These are phyloP conservation scores for Heliconius nattereri DNA, from an alignment of 1,140 invertebrate genomes.

Conservation along the genomic window DNA sequence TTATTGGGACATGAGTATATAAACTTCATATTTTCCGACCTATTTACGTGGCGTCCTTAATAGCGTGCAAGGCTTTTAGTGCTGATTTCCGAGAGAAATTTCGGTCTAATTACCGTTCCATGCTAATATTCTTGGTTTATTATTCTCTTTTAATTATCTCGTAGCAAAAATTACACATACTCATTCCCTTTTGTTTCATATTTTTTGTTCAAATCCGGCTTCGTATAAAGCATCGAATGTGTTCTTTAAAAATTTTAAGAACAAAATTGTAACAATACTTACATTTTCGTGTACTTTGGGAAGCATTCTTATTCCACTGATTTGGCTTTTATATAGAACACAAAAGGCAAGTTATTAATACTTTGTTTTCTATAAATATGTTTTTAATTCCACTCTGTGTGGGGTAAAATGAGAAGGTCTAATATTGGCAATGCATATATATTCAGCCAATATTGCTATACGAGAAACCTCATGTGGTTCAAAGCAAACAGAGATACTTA, in stretches of 20 bases:
- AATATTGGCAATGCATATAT: slow-evolving; percentile 5
- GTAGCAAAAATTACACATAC: slow-evolving; percentile 20
- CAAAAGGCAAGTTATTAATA: slow-evolving; percentile 24
- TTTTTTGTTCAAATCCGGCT: slow-evolving; percentile 31
- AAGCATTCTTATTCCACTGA: slow-evolving; percentile 6
- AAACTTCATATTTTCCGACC: slow-evolving; percentile 4
- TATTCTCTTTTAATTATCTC: slow-evolving; percentile 37
- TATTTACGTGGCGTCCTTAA: slow-evolving; percentile 24
- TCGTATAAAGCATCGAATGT: slow-evolving; percentile 15
- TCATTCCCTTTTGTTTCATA: slow-evolving; percentile 31
- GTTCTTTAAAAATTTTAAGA: slow-evolving; percentile 28
- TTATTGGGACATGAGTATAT: slow-evolving; percentile 3
- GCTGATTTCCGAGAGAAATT: slow-evolving; percentile 24
- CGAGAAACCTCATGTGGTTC: neutral
- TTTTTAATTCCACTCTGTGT: slow-evolving; percentile 10
- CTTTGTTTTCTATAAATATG: slow-evolving; percentile 1
- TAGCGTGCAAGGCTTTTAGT: slow-evolving; percentile 25
- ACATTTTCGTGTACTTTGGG: slow-evolving; percentile 21
- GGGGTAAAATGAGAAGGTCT: neutral
- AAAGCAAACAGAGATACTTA: neutral
- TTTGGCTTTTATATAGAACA: slow-evolving; percentile 28
- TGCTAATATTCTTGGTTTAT: slow-evolving; percentile 33
- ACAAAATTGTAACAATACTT: slow-evolving; percentile 27
- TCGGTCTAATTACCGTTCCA: slow-evolving; percentile 27
- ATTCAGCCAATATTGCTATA: slow-evolving; percentile 10